Evolutionary conservation across 2,888 invertebrate genomes (phyloP), one percentile per base, ranked within the genome.

Genomic region (Drosophila maculinotata): DNA sequence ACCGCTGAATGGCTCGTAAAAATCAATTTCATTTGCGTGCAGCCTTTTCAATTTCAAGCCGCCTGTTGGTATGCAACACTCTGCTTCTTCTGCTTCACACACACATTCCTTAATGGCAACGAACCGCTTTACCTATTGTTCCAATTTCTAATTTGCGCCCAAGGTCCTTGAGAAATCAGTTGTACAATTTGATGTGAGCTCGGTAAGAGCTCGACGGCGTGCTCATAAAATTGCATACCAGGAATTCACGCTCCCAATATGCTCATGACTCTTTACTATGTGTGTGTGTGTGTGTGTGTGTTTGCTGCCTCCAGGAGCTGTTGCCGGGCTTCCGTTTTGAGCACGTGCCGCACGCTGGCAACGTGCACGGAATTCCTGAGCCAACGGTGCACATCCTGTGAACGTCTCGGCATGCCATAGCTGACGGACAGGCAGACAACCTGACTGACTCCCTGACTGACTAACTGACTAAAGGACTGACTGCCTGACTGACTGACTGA

Each of bases 351-450:
- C 75, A 85, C 7, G 81, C 79, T 72, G 69, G 73, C 76, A 89
- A 89, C 89, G 90, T 89, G 89, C 75, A 68, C 76, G 77, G 89
- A 87, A 90, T 90, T 89, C 90, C 90, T 81, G 58, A 73, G 64
- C 47, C 68, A 75, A 64, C 76, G 71, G 76, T 75, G 54, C 35
- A 57, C 59, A 54, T 71, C 51, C 57, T 59, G 47, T 35, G 14
- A 23, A 54, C 53, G 54, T 56, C 54, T 52, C 54, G 54, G 54
- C 72, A 69, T 75, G 31, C 60, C 39, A 52, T 38, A 57, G 30
- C 42, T 58, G 42, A 9, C 36, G 20, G 14, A 8, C 20, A 28
- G 17, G 4, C 30, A 12, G 28, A n/a, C n/a, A 20, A n/a, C n/a
- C n/a, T n/a, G n/a, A n/a, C n/a, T n/a, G n/a, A n/a, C n/a, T n/a